Percentiles rank a stretch among this genome's conserved stretches.
Evolutionary conservation across 2,797 vertebrate species (phyloP).

Genomic region (Lutjanus argentimaculatus): DNA sequence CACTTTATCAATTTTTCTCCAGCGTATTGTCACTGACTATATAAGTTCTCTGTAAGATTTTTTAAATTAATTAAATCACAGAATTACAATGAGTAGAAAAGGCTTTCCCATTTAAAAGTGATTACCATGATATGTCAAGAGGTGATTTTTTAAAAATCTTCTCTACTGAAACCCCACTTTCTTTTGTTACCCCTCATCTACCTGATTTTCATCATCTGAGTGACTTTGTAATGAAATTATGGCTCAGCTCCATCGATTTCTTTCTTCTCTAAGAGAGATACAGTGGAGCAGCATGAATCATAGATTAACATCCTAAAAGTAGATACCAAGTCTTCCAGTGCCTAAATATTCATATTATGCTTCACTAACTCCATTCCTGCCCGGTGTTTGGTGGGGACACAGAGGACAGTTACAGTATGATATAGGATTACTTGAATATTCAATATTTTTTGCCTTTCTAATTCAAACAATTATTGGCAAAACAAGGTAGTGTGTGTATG

Average conservation of each 20-base stretch:
- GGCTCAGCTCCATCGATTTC: conserved; percentile 23
- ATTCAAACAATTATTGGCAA: neutral
- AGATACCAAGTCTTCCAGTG: conserved; percentile 24
- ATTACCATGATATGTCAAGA: conserved; percentile 10
- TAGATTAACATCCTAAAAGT: conserved; percentile 61
- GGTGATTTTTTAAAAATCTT: conserved; percentile 29
- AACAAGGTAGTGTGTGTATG: neutral
- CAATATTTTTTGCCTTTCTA: neutral
- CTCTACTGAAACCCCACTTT: conserved; percentile 34
- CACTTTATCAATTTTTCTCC: neutral
- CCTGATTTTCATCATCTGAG: conserved; percentile 38
- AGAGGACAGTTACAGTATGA: neutral
- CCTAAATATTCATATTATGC: conserved; percentile 33
- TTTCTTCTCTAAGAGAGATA: conserved; percentile 31
- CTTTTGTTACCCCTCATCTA: conserved; percentile 35
- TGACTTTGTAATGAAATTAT: conserved; percentile 56
- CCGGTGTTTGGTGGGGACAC: neutral
- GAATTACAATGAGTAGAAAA: conserved; percentile 14
- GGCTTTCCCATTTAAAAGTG: conserved; percentile 11
- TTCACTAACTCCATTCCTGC: conserved; percentile 17
- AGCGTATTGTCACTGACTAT: neutral
- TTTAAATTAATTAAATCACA: conserved; percentile 8
- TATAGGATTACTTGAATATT: neutral
- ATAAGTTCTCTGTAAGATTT: conserved; percentile 8
- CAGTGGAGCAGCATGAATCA: conserved; percentile 60